Percentiles rank a stretch among this genome's conserved stretches.
Conservation (phyloP, 2,797 vertebrate species). For the Anolis apletophallus region DNA sequence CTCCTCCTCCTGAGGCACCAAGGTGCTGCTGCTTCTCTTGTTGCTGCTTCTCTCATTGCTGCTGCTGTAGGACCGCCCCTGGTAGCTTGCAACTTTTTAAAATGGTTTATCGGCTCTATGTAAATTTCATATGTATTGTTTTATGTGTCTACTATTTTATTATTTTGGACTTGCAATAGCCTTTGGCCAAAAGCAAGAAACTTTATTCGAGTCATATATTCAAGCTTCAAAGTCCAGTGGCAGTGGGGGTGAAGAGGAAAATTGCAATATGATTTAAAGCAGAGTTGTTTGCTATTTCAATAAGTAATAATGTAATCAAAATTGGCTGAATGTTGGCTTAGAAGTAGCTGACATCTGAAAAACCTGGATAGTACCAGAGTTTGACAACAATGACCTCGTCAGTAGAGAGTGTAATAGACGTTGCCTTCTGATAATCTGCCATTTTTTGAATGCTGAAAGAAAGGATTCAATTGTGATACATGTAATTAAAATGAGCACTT, state of each 20-base stretch:
- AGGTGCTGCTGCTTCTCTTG: too few species aligned
- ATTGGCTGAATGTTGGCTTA: not conserved
- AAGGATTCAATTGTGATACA: conserved; percentile 29
- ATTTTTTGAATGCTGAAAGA: not conserved
- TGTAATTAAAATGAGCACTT: conserved; percentile 36
- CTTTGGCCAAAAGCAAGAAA: too few species aligned
- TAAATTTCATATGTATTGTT: too few species aligned
- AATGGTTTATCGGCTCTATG: too few species aligned
- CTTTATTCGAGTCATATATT: too few species aligned
- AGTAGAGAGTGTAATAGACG: not conserved
- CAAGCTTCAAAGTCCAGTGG: not conserved
- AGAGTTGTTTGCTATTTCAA: not conserved
- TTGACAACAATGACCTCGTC: not conserved
- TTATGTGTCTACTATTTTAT: too few species aligned
- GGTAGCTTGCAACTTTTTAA: too few species aligned
- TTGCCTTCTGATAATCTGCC: not conserved
- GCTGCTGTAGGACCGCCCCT: too few species aligned
- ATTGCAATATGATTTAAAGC: not conserved
- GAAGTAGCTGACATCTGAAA: not conserved
- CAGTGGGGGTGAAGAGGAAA: not conserved
- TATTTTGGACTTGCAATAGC: too few species aligned
- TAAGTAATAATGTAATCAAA: not conserved
- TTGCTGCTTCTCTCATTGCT: too few species aligned
- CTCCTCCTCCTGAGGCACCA: too few species aligned
- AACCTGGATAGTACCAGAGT: not conserved